Conservation (phyloP, 1,140 invertebrate genomes). For the Pseudachorutes palmiensis region DNA sequence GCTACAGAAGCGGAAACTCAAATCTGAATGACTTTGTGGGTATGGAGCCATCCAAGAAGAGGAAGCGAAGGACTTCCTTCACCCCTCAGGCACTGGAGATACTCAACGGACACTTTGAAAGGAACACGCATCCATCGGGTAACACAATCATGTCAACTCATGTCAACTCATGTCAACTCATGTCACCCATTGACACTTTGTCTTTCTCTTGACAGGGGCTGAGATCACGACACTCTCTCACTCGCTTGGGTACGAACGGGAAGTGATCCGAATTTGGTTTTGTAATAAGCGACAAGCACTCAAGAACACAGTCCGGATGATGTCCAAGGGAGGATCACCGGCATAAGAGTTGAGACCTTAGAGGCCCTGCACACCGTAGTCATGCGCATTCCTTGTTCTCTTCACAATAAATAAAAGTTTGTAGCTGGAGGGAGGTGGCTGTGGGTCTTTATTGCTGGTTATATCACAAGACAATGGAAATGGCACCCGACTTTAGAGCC, state of each 20-base stretch:
- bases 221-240: slow-evolving; percentile 93
- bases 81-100: slow-evolving; percentile 91
- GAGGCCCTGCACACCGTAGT: too few relatives aligned
- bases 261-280: slow-evolving; percentile 98
- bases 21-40: slow-evolving; percentile 92
- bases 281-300: slow-evolving; percentile 96
- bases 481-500: neutral
- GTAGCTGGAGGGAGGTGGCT: too few relatives aligned
- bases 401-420: too few relatives aligned
- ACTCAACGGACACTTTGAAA: slow-evolving; percentile 88
- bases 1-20: slow-evolving; percentile 81
- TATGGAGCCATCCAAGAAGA: slow-evolving; percentile 90
- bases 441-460: too few relatives aligned
- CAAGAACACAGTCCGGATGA: slow-evolving; percentile 88
- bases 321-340: slow-evolving; percentile 60
- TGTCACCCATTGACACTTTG: too few relatives aligned
- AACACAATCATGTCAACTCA: too few relatives aligned
- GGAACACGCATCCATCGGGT: slow-evolving; percentile 97
- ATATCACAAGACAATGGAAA: neutral
- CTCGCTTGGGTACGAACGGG: slow-evolving; percentile 89
- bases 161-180: too few relatives aligned
- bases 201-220: slow-evolving; percentile 77
- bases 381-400: too few relatives aligned
- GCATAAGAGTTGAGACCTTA: too few relatives aligned
- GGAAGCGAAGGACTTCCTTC: slow-evolving; percentile 91